phyloP scores from a whole-genome alignment of 2,113 vertebrate species.

The Orycteropus afer region DNA sequence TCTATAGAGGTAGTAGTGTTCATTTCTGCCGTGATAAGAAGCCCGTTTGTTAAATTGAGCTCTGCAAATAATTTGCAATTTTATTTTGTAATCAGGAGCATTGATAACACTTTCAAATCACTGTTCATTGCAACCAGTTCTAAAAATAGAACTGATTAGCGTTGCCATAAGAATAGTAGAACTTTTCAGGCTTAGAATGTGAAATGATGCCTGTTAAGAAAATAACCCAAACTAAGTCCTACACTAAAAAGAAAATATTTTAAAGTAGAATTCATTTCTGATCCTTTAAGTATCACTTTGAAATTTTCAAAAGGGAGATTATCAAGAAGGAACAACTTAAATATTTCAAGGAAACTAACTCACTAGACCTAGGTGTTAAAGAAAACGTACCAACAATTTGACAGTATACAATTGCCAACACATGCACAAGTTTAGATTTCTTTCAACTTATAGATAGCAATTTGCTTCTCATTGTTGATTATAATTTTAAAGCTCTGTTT shows the following conservation, averaged over 20 bases:
- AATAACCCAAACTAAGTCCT: not conserved
- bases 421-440: not conserved
- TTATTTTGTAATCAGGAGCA: slow-evolving; percentile 67
- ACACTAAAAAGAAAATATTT: not conserved
- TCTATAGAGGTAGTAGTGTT: not conserved
- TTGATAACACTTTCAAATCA: slow-evolving; percentile 56
- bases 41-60: slow-evolving; percentile 41
- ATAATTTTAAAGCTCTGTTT: not conserved
- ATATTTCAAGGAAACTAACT: slow-evolving; percentile 22
- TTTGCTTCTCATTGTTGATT: not conserved
- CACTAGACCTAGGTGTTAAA: not conserved
- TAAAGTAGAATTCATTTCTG: not conserved
- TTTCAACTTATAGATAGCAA: not conserved
- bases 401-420: not conserved
- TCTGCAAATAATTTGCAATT: slow-evolving; percentile 44
- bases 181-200: slow-evolving; percentile 32
- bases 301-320: not conserved
- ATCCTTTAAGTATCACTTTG: not conserved
- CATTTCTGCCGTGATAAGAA: not conserved
- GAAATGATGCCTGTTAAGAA: not conserved
- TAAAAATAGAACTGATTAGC: slow-evolving; percentile 67
- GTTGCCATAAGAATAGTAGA: slow-evolving; percentile 23
- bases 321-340: slow-evolving; percentile 31
- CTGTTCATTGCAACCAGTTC: slow-evolving; percentile 54
- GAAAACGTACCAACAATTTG: not conserved